Percentiles rank a stretch among this genome's conserved stretches.
These are phyloP conservation scores for Heliothis subflexa DNA, from an alignment of 1,140 invertebrate genomes.

Conservation along the genomic window DNA sequence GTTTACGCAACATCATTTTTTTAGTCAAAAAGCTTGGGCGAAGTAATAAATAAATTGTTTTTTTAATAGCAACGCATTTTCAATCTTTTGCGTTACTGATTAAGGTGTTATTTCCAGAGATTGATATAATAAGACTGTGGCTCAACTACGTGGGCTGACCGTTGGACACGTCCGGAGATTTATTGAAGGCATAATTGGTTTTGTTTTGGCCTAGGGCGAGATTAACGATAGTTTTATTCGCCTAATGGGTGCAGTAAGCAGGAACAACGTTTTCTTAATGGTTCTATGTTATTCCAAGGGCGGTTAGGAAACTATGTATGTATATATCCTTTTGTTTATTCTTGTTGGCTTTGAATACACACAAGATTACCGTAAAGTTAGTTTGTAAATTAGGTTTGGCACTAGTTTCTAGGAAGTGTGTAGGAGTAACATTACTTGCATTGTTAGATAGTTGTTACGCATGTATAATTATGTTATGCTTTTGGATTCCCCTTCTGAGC, in stretches of 20 bases:
- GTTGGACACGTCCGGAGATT: slow-evolving; percentile 54
- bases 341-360: slow-evolving; percentile 43
- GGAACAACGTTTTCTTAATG: slow-evolving; percentile 55
- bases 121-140: slow-evolving; percentile 15
- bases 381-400: slow-evolving; percentile 39
- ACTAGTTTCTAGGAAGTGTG: slow-evolving; percentile 34
- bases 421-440: slow-evolving; percentile 22
- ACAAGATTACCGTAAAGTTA: slow-evolving; percentile 40
- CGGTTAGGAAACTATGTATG: slow-evolving; percentile 12
- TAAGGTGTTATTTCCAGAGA: slow-evolving; percentile 10
- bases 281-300: slow-evolving; percentile 40
- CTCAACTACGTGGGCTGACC: slow-evolving; percentile 51
- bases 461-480: slow-evolving; percentile 20
- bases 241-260: slow-evolving; percentile 56
- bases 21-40: slow-evolving; percentile 10
- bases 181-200: slow-evolving; percentile 63
- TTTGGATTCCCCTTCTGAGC: slow-evolving; percentile 5
- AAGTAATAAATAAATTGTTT: slow-evolving; percentile 19
- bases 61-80: slow-evolving; percentile 7
- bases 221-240: slow-evolving; percentile 62
- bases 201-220: slow-evolving; percentile 58
- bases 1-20: slow-evolving; percentile 36
- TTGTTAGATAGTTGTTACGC: slow-evolving; percentile 27
- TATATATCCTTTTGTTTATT: slow-evolving; percentile 38
- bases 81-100: slow-evolving; percentile 8